Evolutionary conservation across 2,888 invertebrate species (phyloP), one percentile per base, ranked within the genome.

Genomic region (Glaucopsyche alexis): DNA sequence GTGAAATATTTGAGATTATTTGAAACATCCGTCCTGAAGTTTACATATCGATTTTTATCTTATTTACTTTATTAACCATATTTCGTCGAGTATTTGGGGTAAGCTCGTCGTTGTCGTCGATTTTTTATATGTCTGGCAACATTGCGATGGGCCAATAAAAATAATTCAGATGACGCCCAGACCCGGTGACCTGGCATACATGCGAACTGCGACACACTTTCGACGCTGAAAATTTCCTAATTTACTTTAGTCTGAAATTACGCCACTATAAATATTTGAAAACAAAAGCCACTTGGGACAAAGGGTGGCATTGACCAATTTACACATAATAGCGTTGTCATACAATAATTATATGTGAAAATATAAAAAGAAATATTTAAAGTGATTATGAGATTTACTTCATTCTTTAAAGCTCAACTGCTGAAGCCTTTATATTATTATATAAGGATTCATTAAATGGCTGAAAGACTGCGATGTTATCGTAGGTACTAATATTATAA

Each of bases 181-280:
- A 79, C 85, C 83, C 81, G 81, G 80, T 87, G 88, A 88, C 86
- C 88, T 86, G 88, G 82, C 87, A 86, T 78, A 86, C 83, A 84
- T 86, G 81, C 80, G 87, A 82, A 85, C 83, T 84, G 86, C 84
- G 89, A 86, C 88, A 90, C 81, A 87, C 84, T 87, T 89, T 83
- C 78, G 71, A 75, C 75, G 77, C 77, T 80, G 82, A 87, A 86
- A 84, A 84, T 83, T 84, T 83, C 83, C 84, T 79, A 84, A 84
- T 85, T 83, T 83, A 80, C 77, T 80, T 77, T 80, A 82, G 79
- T 78, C 80, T 79, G 75, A 77, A 80, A 78, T 79, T 79, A 79
- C 78, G 75, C 78, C 75, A 78, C 75, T 74, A 72, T 77, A 75
- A 74, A 75, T 74, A 76, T 74, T 72, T 50, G 55, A 72, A 77